A percentile compares a stretch with the other conserved stretches of the same genome.
Conservation (phyloP, 2,113 vertebrate genomes). For the Antechinus stuartii region DNA sequence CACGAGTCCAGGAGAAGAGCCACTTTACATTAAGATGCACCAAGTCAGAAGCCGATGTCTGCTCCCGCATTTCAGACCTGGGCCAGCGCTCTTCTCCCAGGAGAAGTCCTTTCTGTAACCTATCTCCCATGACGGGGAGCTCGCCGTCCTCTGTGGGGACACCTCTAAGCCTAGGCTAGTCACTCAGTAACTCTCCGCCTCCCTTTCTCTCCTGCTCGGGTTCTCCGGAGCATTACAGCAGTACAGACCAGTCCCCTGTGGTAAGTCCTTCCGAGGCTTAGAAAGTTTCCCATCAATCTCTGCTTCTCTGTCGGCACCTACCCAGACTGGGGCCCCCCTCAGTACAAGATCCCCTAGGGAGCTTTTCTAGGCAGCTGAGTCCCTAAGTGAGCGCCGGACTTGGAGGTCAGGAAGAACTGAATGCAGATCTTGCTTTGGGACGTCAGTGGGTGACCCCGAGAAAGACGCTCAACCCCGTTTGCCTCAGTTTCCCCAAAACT, state of each 20-base stretch:
- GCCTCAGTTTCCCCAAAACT: not conserved
- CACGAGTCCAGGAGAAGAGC: too few species aligned
- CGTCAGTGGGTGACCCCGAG: not conserved
- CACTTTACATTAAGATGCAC: too few species aligned
- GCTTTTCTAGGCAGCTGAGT: not conserved
- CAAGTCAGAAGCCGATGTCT: too few species aligned
- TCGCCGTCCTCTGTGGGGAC: not conserved
- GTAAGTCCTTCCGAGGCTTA: not conserved
- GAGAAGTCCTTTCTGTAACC: too few species aligned
- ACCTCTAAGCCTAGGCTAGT: not conserved
- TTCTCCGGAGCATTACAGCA: not conserved
- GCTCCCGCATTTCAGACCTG: too few species aligned
- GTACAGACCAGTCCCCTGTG: not conserved
- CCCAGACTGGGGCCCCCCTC: not conserved
- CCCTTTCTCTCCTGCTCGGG: not conserved
- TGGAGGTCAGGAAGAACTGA: not conserved
- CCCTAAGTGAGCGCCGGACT: not conserved
- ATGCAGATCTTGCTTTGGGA: not conserved
- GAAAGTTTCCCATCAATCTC: not conserved
- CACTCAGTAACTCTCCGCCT: not conserved
- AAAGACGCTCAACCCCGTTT: not conserved
- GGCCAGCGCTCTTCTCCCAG: too few species aligned
- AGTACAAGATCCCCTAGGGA: not conserved
- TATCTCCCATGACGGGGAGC: not conserved
- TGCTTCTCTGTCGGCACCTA: not conserved